A percentile compares a stretch with the other conserved stretches of the same genome.
Evolutionary conservation across 2,797 vertebrate genomes (phyloP).

Genomic region (Myiothlypis coronata): DNA sequence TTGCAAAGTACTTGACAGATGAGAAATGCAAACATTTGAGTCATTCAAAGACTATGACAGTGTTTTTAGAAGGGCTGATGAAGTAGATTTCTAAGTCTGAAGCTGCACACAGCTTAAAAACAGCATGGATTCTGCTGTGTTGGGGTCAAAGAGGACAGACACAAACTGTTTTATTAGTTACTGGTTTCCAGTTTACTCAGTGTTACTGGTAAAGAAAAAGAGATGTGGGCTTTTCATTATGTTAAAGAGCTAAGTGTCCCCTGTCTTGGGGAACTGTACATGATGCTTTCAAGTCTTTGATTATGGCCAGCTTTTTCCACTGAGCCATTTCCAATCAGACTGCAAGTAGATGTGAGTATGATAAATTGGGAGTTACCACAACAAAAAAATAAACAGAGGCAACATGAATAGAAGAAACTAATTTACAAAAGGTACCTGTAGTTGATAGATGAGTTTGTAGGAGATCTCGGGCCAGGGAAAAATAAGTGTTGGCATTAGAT

Average conservation of each 20-base stretch:
- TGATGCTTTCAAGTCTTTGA: not conserved
- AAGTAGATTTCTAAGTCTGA: not conserved
- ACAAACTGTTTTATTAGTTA: not conserved
- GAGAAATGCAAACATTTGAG: not conserved
- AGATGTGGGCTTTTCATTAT: not conserved
- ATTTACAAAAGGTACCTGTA: not conserved
- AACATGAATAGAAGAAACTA: not conserved
- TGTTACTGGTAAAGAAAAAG: not conserved
- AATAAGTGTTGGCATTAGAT: not conserved
- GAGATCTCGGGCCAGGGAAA: not conserved
- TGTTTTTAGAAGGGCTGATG: not conserved
- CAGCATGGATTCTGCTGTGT: not conserved
- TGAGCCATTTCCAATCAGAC: not conserved
- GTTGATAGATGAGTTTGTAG: not conserved
- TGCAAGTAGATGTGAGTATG: not conserved
- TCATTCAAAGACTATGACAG: not conserved
- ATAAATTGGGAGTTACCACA: not conserved
- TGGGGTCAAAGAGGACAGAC: not conserved
- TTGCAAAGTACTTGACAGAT: not conserved
- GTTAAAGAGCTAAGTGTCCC: not conserved
- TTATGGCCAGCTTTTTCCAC: not conserved
- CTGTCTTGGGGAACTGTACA: not conserved
- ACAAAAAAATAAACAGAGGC: not conserved
- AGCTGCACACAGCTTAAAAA: not conserved
- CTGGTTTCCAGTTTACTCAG: not conserved